Evolutionary conservation across 2,797 vertebrate species (phyloP).

Genomic region (Megaceryle alcyon): DNA sequence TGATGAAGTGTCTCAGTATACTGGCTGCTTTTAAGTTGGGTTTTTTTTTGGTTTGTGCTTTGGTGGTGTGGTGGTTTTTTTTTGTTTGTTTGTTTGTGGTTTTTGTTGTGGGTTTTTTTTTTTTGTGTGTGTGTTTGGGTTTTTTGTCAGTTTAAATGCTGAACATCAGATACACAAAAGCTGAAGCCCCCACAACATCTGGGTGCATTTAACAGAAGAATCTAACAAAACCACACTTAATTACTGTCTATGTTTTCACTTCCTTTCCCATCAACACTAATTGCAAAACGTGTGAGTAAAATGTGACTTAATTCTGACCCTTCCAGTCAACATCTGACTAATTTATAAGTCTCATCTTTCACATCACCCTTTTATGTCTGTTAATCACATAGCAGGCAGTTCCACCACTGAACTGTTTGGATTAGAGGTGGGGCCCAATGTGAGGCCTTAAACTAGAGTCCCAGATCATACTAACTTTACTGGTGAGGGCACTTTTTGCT

Average conservation of each 20-base stretch:
- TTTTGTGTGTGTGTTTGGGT: neutral
- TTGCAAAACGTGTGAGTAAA: slow-evolving; percentile 34
- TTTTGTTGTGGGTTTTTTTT: neutral
- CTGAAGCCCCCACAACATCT: slow-evolving; percentile 20
- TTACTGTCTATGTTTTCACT: slow-evolving; percentile 49
- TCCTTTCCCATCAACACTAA: slow-evolving; percentile 54
- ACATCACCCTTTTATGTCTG: neutral
- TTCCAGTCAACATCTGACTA: slow-evolving; percentile 26
- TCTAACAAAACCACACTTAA: slow-evolving; percentile 53
- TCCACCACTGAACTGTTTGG: neutral
- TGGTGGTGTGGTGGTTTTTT: neutral
- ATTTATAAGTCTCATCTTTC: neutral
- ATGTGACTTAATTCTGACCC: slow-evolving; percentile 41
- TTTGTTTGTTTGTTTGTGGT: neutral
- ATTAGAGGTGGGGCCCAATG: neutral
- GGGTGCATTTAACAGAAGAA: slow-evolving; percentile 30
- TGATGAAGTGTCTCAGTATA: neutral
- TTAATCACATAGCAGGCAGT: slow-evolving; percentile 1
- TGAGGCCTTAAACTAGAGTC: neutral
- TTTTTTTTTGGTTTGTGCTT: no score
- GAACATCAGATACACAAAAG: neutral
- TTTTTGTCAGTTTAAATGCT: neutral
- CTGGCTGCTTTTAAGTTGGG: neutral
- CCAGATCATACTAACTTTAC: neutral
- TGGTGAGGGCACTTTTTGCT: neutral